Evolutionary conservation across 2,797 vertebrate genomes (phyloP).

Genomic region (Taenioides sp.): DNA sequence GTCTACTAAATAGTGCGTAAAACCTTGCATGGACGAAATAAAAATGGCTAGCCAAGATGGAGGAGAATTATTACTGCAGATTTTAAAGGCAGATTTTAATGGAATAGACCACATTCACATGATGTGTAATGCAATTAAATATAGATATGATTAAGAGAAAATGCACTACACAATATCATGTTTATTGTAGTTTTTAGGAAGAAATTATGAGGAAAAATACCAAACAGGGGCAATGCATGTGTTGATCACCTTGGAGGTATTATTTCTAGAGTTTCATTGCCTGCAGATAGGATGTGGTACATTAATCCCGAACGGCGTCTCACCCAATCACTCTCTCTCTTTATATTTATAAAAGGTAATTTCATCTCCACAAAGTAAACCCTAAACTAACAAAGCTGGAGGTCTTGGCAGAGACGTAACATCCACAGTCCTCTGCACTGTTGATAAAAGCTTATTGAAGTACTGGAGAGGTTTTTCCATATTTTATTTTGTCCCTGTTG

Average conservation of each 20-base stretch:
- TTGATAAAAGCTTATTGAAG: slow-evolving; percentile 34
- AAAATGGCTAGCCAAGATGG: slow-evolving; percentile 6
- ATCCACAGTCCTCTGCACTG: slow-evolving; percentile 14
- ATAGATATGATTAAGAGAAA: not conserved
- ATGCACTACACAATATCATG: not conserved
- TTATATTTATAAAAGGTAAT: slow-evolving; percentile 28
- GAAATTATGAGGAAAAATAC: slow-evolving; percentile 4
- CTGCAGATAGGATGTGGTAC: slow-evolving; percentile 51
- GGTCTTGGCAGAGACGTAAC: slow-evolving; percentile 19
- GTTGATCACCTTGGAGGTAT: slow-evolving; percentile 58
- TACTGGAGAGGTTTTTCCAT: slow-evolving; percentile 14
- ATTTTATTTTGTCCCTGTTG: slow-evolving; percentile 3
- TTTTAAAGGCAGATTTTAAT: not conserved
- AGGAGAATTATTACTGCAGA: not conserved
- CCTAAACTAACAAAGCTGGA: slow-evolving; percentile 17
- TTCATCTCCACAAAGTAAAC: slow-evolving; percentile 8
- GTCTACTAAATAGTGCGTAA: slow-evolving; percentile 13
- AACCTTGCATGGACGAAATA: slow-evolving; percentile 3
- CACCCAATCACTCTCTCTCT: slow-evolving; percentile 38
- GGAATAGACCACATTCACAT: too few relatives aligned
- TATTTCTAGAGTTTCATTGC: slow-evolving; percentile 46
- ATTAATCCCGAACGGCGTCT: slow-evolving; percentile 62
- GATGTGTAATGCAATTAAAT: not conserved
- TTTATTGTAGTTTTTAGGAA: not conserved
- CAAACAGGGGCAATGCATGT: slow-evolving; percentile 7